Conservation (phyloP, 2,113 vertebrate genomes). For the Mastomys natalensis region DNA sequence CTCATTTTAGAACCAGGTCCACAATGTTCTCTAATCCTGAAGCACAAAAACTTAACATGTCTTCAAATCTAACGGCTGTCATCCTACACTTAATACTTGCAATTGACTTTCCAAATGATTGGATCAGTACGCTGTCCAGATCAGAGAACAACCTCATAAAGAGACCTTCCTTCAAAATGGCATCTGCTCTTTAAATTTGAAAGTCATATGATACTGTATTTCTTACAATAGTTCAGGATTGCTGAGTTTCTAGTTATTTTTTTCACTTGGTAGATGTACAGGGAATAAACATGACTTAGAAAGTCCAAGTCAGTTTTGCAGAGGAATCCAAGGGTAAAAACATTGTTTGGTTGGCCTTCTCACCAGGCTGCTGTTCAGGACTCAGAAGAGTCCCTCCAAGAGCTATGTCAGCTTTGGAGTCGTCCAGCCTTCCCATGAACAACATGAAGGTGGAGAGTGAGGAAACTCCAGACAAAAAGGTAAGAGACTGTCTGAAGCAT, state of each 20-base stretch:
- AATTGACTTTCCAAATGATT: not conserved
- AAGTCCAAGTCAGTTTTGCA: not conserved
- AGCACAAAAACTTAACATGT: not conserved
- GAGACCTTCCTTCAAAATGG: conserved; percentile 68
- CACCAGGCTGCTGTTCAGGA: not conserved
- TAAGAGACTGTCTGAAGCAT: not conserved
- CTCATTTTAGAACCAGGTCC: not conserved
- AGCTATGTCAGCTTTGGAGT: not conserved
- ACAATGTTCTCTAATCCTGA: not conserved
- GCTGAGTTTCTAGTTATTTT: conserved; percentile 34
- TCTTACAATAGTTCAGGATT: conserved; percentile 63
- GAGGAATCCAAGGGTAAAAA: not conserved
- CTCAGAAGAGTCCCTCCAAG: not conserved
- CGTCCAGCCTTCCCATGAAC: rapidly evolving
- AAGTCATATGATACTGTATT: conserved; percentile 47
- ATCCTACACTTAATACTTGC: not conserved
- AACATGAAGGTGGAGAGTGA: not conserved
- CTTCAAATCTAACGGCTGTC: not conserved
- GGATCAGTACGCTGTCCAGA: not conserved
- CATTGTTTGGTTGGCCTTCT: not conserved
- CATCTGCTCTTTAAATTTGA: conserved; percentile 72
- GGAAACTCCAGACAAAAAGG: not conserved
- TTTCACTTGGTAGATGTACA: not conserved
- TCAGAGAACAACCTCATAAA: not conserved
- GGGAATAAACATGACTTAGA: not conserved